These are phyloP conservation scores for Miichthys miiuy DNA, from an alignment of 2,797 vertebrate genomes.

Conservation along the genomic window DNA sequence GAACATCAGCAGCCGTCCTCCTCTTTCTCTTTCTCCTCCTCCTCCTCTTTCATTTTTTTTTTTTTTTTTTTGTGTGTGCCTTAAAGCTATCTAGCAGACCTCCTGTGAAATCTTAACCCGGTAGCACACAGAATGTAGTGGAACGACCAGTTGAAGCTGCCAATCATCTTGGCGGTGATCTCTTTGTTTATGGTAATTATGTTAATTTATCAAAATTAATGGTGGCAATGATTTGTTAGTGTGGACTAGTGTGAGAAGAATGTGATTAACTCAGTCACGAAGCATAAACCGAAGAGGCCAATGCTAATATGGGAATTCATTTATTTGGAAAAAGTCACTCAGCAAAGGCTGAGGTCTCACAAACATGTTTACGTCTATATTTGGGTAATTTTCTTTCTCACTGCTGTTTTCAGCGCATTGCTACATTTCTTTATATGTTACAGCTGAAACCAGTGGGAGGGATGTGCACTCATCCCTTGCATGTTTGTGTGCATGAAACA, in stretches of 20 bases:
- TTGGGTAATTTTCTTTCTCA: too few relatives aligned
- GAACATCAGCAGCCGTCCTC: constrained; percentile 45
- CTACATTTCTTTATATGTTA: too few relatives aligned
- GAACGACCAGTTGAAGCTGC: constrained; percentile 33
- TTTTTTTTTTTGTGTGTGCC: constrained; percentile 11
- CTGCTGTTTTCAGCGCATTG: too few relatives aligned
- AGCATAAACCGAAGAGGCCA: neutral
- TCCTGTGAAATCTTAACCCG: constrained; percentile 43
- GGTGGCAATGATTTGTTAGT: neutral
- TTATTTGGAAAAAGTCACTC: too few relatives aligned
- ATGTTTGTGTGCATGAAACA: too few relatives aligned
- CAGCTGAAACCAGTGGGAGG: too few relatives aligned
- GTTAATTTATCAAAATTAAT: constrained; percentile 26
- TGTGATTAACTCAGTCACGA: neutral
- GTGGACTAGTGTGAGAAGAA: neutral
- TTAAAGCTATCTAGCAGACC: constrained; percentile 42
- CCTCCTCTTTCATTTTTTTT: neutral
- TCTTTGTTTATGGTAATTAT: constrained; percentile 50
- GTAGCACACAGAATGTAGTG: constrained; percentile 12
- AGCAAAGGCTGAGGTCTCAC: too few relatives aligned
- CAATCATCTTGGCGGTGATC: constrained; percentile 35
- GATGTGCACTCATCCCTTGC: too few relatives aligned
- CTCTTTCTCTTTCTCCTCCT: neutral
- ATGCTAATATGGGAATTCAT: too few relatives aligned
- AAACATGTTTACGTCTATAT: too few relatives aligned